Percentiles rank a stretch among this genome's conserved stretches.
Conservation (phyloP, 2,113 vertebrate genomes). For the Anthoscopus minutus region DNA sequence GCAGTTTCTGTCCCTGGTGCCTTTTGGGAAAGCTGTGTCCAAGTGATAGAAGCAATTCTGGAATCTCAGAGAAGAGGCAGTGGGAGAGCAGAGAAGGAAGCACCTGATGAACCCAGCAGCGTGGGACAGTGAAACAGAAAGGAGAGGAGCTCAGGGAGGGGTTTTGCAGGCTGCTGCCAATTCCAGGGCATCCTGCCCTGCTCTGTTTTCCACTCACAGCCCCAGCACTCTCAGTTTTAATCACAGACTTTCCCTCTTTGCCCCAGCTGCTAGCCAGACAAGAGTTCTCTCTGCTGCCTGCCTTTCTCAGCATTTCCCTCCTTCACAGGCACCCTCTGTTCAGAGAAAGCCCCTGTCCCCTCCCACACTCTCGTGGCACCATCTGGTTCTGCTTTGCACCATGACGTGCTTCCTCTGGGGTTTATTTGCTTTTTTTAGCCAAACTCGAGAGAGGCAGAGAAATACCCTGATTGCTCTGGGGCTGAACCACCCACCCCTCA, state of each 20-base stretch:
- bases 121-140: background rate
- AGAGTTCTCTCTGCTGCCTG: background rate
- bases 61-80: background rate
- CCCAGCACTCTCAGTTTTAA: slow-evolving; percentile 24
- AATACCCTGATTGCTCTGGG: slow-evolving; percentile 22
- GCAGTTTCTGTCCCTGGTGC: background rate
- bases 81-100: background rate
- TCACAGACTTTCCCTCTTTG: background rate
- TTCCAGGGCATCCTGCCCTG: background rate
- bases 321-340: slow-evolving; percentile 74
- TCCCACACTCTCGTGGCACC: slow-evolving; percentile 62
- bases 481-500: background rate
- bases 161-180: background rate
- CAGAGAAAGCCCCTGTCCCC: slow-evolving; percentile 73
- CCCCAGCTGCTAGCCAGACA: background rate
- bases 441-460: background rate
- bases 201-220: background rate
- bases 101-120: background rate
- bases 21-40: background rate
- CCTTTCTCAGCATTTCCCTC: background rate
- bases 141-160: background rate
- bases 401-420: slow-evolving; percentile 80
- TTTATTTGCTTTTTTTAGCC: slow-evolving; percentile 48
- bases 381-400: slow-evolving; percentile 81
- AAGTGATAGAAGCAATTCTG: background rate